Base-by-base conservation (phyloP, 2,888 invertebrate species). In the Sisyra terminalis region DNA sequence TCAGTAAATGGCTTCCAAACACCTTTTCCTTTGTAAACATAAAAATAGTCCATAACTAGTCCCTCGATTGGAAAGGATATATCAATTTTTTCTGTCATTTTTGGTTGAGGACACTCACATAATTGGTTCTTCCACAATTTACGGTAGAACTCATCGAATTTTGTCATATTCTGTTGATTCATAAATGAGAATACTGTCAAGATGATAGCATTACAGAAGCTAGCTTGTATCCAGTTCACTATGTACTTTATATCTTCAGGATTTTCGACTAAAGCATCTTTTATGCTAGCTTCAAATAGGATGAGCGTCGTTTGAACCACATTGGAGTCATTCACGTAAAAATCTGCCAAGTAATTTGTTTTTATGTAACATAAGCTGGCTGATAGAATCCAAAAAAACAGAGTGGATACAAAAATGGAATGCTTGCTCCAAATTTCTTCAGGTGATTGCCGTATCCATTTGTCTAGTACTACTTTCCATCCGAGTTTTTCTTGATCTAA, bases 1-100 rank as follows among this genome's bases (percentile, higher is more conserved):
- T 93, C 92, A 2, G 75, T 75, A 81, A 87, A 92, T 42, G 76
- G 76, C 55, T 83, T 84, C 93, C 93, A 94, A 40, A 69, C 69
- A 1, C 93, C 93, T 58, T 86, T 82, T 32, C 78, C 75, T 59
- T 82, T 85, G 54, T 73, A 85, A 58, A 80, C 69, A 55, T 84
- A 94, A 51, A 72, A 73, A 59, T 84, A 85, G 57, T 94, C 93
- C 50, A 82, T 77, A 6, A 93, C 61, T 41, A 75, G 59, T 0
- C 87, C 85, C 46, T 89, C 90, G 0, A 63, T 49, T 0, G 94
- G 93, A 47, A 85, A 65, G 0, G 77, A 69, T n/a, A 41, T n/a
- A 32, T 30, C 18, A 2, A 86, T 56, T 47, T 70, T 70, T 49
- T 89, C 82, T 39, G 84, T 56, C 53, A 81, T 78, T 2, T 17